A percentile compares a stretch with the other conserved stretches of the same genome.
These are phyloP conservation scores for Pholis gunnellus DNA, from an alignment of 2,113 vertebrate species.

Conservation along the genomic window DNA sequence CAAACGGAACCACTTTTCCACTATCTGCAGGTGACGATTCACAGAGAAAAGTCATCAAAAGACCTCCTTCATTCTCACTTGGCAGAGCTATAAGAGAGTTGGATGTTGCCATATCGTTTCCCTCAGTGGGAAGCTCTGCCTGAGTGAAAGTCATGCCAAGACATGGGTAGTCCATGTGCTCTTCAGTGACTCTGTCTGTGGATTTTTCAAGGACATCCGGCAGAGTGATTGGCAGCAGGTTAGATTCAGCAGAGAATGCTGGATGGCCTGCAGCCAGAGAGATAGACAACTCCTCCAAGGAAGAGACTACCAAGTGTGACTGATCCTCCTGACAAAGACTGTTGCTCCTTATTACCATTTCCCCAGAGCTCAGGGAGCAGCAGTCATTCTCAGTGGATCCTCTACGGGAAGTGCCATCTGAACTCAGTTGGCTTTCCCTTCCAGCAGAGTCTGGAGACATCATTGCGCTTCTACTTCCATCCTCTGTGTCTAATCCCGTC, in stretches of 20 bases:
- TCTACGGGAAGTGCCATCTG: constrained; percentile 24
- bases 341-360: constrained; percentile 77
- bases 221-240: constrained; percentile 26
- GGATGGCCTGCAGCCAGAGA: constrained; percentile 25
- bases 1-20: constrained; percentile 28
- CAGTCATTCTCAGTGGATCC: constrained; percentile 62
- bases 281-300: constrained; percentile 61
- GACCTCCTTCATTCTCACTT: constrained; percentile 39
- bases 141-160: constrained; percentile 73
- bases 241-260: constrained; percentile 29
- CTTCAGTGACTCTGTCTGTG: background rate
- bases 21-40: constrained; percentile 45
- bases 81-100: constrained; percentile 44
- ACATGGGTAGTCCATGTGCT: constrained; percentile 29
- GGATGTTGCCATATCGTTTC: constrained; percentile 36
- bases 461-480: background rate
- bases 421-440: constrained; percentile 38
- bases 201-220: constrained; percentile 52
- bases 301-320: constrained; percentile 55
- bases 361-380: constrained; percentile 75
- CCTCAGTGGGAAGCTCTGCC: constrained; percentile 52
- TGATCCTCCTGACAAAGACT: constrained; percentile 74
- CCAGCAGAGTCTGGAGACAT: constrained; percentile 37
- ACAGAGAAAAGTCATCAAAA: constrained; percentile 60
- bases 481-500: background rate